phyloP scores from a whole-genome alignment of 2,113 vertebrate species.

The Aphelocoma coerulescens region DNA sequence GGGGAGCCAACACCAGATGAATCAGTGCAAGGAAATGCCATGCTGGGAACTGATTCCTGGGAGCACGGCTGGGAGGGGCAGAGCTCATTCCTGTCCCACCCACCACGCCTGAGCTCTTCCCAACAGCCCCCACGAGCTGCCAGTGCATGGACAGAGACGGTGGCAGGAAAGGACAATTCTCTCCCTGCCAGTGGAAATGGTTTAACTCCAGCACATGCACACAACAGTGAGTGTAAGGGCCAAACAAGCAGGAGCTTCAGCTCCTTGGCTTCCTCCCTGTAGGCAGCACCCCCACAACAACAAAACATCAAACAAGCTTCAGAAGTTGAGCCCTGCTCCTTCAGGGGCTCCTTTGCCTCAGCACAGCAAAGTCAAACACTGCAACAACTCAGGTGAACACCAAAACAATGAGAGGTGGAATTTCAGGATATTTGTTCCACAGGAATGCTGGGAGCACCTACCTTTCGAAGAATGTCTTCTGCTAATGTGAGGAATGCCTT shows the following conservation, averaged over 20 bases:
- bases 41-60: not conserved
- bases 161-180: not conserved
- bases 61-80: not conserved
- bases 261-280: not conserved
- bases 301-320: not conserved
- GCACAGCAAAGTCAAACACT: not conserved
- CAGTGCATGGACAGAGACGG: accelerated
- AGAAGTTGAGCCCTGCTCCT: not conserved
- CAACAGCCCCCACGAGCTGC: accelerated
- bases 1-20: not conserved
- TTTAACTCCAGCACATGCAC: not conserved
- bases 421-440: accelerated
- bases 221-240: not conserved
- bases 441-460: slow-evolving; percentile 25
- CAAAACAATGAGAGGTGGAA: not conserved
- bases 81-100: not conserved
- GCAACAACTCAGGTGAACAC: not conserved
- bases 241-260: not conserved
- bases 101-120: not conserved
- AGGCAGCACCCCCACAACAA: not conserved
- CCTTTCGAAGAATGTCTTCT: slow-evolving; percentile 99
- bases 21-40: not conserved
- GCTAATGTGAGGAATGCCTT: slow-evolving; percentile 99
- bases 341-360: accelerated
- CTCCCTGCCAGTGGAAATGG: accelerated